phyloP scores from a whole-genome alignment of 2,113 vertebrate genomes.

The Empidonax alnorum region DNA sequence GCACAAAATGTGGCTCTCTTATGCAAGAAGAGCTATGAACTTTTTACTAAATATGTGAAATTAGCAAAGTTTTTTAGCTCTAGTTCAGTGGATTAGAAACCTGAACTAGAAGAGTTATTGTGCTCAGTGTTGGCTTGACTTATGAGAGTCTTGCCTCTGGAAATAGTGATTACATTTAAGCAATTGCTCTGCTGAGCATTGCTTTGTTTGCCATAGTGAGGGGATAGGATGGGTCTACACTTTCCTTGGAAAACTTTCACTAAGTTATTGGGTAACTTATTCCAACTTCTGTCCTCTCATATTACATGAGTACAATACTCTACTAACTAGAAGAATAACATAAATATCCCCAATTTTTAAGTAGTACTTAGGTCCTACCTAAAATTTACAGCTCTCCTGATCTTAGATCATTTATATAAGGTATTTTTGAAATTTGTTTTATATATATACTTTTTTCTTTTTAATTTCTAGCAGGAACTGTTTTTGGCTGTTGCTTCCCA shows the following conservation, averaged over 20 bases:
- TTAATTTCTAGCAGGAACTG: background rate
- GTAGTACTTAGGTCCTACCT: background rate
- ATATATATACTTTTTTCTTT: background rate
- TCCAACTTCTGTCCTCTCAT: background rate
- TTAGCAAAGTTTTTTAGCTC: background rate
- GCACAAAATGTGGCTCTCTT: background rate
- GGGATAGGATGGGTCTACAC: fast-evolving
- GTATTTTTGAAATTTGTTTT: no score
- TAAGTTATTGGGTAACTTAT: background rate
- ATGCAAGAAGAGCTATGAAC: background rate
- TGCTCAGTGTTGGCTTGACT: background rate
- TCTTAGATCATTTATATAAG: background rate
- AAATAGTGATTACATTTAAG: background rate
- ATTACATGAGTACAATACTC: fast-evolving
- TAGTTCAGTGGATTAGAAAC: background rate
- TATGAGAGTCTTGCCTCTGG: background rate
- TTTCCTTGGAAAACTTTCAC: background rate
- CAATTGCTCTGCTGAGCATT: background rate
- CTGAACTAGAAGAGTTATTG: background rate
- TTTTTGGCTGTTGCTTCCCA: background rate
- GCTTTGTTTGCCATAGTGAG: background rate
- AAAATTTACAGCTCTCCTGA: background rate
- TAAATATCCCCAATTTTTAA: background rate
- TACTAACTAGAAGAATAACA: background rate
- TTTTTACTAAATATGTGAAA: background rate